Evolutionary conservation across 2,888 invertebrate genomes (phyloP), one percentile per base, ranked within the genome.

Genomic region (Dicycla oo): DNA sequence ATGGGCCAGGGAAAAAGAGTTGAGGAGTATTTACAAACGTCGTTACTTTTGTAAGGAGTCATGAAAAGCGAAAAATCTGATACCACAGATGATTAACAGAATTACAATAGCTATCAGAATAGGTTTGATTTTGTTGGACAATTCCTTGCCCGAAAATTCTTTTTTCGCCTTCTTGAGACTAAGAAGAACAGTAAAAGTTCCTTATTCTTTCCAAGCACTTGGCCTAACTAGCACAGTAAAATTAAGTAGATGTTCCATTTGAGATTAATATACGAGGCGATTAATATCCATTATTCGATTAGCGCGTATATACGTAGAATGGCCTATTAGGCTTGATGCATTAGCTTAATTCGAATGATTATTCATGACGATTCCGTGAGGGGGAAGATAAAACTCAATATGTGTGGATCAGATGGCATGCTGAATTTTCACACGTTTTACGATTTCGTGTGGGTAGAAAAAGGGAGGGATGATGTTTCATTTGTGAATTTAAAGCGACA

Each of bases 311-410:
- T 81, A 71, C 65, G 75, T 76, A 77, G 75, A 78, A 80, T 75
- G 62, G 78, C 66, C 75, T 85, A 85, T 87, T 87, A 86, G 65
- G 34, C 76, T 38, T 69, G 79, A 74, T 81, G 80, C 86, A 88
- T 88, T 88, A 88, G 84, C 83, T 64, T 88, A 88, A 88, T 87
- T 79, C 75, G 38, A 71, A 85, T 88, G 80, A 87, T 86, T 88
- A 88, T 88, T 88, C 88, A 88, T 88, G 88, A 80, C 70, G 61
- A 83, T 66, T 72, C 56, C 30, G 65, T 20, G 49, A 72, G 66
- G 71, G 64, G 72, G 69, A 45, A 66, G 61, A 70, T 47, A 76
- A 69, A 69, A 84, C 73, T 53, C 61, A 61, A 84, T 69, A 60
- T 73, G 23, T 13, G 15, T 26, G 54, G 60, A 80, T 80, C 57